Percentiles rank a stretch among this genome's conserved stretches.
Conservation (phyloP, 2,888 invertebrate species). For the Cataglyphis livida region DNA sequence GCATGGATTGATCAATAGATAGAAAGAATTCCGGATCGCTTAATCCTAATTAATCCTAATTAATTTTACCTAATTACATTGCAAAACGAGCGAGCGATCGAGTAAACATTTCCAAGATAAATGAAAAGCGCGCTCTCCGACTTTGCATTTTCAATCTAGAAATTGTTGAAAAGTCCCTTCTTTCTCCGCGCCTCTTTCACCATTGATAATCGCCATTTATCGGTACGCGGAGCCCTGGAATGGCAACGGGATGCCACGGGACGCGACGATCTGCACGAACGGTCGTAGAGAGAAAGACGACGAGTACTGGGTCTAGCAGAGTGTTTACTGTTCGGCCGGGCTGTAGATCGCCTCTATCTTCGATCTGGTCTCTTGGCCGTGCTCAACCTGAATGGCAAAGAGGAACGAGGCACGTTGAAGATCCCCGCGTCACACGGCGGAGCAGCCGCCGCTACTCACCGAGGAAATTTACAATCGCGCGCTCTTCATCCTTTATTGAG, state of each 20-base stretch:
- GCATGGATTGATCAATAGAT: conserved; percentile 4
- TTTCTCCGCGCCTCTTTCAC: conserved; percentile 23
- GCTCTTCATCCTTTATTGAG: conserved; percentile 77
- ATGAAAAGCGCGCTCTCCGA: not conserved
- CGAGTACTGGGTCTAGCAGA: conserved; percentile 60
- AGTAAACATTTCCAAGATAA: too few species aligned
- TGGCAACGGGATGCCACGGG: conserved; percentile 48
- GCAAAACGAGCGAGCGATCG: not conserved
- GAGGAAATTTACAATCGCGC: conserved; percentile 75
- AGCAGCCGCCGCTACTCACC: conserved; percentile 73
- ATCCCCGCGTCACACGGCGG: conserved; percentile 54
- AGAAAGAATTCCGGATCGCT: not conserved
- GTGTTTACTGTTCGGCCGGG: conserved; percentile 78
- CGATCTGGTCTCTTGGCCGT: conserved; percentile 73
- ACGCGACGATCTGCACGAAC: conserved; percentile 35
- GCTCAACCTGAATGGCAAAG: conserved; percentile 72
- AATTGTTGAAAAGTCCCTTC: conserved; percentile 12
- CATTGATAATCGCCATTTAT: conserved; percentile 55
- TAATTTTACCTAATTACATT: not conserved
- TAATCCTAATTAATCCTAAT: conserved; percentile 11
- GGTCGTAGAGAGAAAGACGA: conserved; percentile 22
- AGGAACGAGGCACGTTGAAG: conserved; percentile 69
- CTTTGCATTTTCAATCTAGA: not conserved
- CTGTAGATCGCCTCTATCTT: conserved; percentile 80
- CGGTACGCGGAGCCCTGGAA: conserved; percentile 50